Percentiles rank a stretch among this genome's conserved stretches.
Evolutionary conservation across 2,113 vertebrate species (phyloP).

Genomic region (Malurus alboscapulatus): DNA sequence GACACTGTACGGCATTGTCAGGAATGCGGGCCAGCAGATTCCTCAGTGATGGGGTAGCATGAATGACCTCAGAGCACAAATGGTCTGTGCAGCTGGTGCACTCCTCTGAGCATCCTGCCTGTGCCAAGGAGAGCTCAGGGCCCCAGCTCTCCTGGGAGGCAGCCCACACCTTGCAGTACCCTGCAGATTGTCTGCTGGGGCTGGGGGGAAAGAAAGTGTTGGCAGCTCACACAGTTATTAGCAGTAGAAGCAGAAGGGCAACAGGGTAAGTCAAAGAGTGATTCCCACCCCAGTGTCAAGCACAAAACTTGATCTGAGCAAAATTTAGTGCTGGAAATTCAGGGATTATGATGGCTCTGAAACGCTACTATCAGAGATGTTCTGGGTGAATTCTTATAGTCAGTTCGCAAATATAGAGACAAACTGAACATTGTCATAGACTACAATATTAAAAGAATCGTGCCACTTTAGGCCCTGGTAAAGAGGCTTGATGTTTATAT

Average conservation of each 20-base stretch:
- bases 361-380: not conserved
- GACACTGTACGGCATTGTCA: not conserved
- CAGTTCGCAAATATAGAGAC: not conserved
- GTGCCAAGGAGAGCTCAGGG: not conserved
- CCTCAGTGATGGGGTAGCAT: conserved; percentile 40
- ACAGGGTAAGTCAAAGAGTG: not conserved
- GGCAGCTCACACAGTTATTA: not conserved
- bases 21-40: conserved; percentile 47
- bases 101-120: not conserved
- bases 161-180: not conserved
- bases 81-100: conserved; percentile 51
- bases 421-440: not conserved
- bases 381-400: not conserved
- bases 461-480: not conserved
- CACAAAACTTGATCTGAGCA: not conserved
- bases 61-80: conserved; percentile 64
- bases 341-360: accelerated
- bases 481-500: not conserved
- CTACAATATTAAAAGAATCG: not conserved
- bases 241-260: not conserved
- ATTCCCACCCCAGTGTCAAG: not conserved
- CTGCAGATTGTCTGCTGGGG: not conserved
- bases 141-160: not conserved
- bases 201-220: not conserved
- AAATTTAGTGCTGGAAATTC: not conserved